phyloP scores from a whole-genome alignment of 2,113 vertebrate genomes.

The Silurus meridionalis region DNA sequence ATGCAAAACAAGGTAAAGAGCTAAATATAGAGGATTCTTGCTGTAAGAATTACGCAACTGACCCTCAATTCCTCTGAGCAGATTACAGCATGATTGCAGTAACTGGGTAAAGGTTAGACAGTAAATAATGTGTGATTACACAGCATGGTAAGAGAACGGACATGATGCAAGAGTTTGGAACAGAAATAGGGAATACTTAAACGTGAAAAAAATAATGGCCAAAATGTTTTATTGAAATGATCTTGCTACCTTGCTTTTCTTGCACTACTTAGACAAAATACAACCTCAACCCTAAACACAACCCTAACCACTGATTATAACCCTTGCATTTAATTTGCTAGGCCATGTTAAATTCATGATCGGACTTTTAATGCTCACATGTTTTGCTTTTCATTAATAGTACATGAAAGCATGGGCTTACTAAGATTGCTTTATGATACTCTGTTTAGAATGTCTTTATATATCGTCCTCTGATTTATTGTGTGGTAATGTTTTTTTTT shows the following conservation, averaged over 20 bases:
- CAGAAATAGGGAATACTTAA: too few relatives aligned
- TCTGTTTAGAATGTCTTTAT: neutral
- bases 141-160: neutral
- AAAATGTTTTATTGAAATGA: neutral
- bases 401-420: neutral
- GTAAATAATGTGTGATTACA: neutral
- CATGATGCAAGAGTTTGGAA: neutral
- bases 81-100: neutral
- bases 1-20: conserved; percentile 6
- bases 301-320: neutral
- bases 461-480: neutral
- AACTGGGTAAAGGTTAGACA: neutral
- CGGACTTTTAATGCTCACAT: neutral
- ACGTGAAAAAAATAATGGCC: neutral
- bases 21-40: neutral
- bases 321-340: neutral
- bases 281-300: neutral
- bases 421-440: neutral
- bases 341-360: neutral
- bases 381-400: neutral
- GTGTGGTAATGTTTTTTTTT: neutral
- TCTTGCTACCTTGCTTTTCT: neutral
- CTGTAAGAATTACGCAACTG: neutral
- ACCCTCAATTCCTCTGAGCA: neutral
- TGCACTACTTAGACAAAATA: neutral